phyloP scores from a whole-genome alignment of 2,797 vertebrate genomes.

The Myotis pilosus region DNA sequence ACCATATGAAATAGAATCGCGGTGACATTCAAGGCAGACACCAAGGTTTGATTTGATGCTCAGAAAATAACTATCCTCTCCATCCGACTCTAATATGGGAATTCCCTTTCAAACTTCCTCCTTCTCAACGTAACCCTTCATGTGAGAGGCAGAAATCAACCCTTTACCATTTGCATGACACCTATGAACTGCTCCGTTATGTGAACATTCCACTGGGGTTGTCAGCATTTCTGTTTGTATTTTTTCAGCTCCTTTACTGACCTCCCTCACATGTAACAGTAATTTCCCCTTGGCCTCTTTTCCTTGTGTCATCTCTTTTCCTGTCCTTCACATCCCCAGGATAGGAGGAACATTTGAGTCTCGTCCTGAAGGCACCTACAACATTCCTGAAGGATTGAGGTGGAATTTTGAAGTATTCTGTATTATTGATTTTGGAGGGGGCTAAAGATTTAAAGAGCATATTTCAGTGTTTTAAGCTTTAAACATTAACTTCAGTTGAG shows the following conservation, averaged over 20 bases:
- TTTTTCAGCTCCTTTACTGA: neutral
- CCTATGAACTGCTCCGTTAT: neutral
- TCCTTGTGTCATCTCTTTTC: neutral
- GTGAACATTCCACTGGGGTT: fast-evolving
- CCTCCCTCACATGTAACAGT: neutral
- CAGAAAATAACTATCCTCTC: neutral
- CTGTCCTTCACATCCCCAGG: neutral
- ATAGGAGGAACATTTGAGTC: neutral
- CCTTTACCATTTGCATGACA: neutral
- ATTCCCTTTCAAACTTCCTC: neutral
- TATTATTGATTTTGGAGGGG: neutral
- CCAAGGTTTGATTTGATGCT: neutral
- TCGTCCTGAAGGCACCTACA: neutral
- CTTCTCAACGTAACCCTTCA: neutral
- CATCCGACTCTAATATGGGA: neutral
- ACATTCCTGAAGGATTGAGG: neutral
- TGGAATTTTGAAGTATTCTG: neutral
- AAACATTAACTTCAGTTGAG: neutral
- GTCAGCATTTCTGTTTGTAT: neutral
- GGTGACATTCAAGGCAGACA: neutral
- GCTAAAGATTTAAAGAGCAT: neutral
- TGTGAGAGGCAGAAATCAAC: neutral
- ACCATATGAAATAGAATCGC: fast-evolving
- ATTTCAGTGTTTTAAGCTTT: neutral
- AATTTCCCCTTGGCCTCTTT: neutral